Percentiles rank a stretch among this genome's conserved stretches.
phyloP scores from a whole-genome alignment of 2,888 invertebrate species.

The Drosophila prolongata region DNA sequence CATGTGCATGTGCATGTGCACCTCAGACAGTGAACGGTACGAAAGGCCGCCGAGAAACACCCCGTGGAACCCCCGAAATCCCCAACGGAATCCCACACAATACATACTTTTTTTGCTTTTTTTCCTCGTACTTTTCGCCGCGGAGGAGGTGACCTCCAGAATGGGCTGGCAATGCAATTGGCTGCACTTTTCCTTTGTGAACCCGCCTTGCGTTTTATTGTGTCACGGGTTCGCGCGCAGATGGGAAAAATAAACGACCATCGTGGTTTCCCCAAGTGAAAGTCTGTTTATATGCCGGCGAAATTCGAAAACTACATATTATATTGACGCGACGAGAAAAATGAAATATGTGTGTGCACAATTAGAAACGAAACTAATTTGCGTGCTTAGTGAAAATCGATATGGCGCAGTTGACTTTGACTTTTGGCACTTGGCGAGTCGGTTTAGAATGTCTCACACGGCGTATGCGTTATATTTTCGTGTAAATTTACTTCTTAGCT shows the following conservation, averaged over 20 bases:
- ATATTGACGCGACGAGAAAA: neutral
- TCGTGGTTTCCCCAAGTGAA: constrained; percentile 24
- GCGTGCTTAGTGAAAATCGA: constrained; percentile 72
- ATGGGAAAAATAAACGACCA: constrained; percentile 41
- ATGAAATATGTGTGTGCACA: constrained; percentile 39
- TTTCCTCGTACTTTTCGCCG: neutral
- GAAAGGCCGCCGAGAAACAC: neutral
- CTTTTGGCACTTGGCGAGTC: constrained; percentile 25
- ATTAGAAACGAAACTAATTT: constrained; percentile 64
- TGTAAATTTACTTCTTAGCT: neutral
- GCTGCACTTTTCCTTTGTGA: constrained; percentile 41
- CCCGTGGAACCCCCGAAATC: neutral
- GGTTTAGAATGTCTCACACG: constrained; percentile 17
- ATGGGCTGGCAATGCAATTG: constrained; percentile 39
- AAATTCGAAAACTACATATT: neutral
- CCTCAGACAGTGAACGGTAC: constrained; percentile 35
- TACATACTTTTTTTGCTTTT: constrained; percentile 10
- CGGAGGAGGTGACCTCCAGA: constrained; percentile 45
- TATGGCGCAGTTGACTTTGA: constrained; percentile 40
- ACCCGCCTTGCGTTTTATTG: constrained; percentile 60
- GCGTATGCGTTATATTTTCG: constrained; percentile 9
- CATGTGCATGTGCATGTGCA: constrained; percentile 53
- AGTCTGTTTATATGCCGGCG: constrained; percentile 19
- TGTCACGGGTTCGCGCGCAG: constrained; percentile 63
- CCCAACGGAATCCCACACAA: constrained; percentile 15